Evolutionary conservation across 2,888 invertebrate genomes (phyloP).

Genomic region (Phasia obesa): DNA sequence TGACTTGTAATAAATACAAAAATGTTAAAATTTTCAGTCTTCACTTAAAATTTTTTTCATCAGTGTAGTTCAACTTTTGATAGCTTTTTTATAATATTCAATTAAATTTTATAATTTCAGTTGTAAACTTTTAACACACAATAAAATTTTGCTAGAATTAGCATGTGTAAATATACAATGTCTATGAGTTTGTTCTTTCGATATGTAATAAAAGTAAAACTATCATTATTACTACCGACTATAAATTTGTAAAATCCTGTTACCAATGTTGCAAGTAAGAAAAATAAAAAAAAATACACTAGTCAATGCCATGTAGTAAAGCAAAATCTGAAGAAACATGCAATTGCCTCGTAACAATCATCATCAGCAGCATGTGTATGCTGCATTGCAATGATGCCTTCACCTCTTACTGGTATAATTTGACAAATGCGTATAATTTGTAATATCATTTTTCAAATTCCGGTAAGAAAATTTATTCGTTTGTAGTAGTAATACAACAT

Average conservation of each 20-base stretch:
- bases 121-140: conserved; percentile 42
- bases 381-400: neutral
- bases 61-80: no score
- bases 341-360: conserved; percentile 37
- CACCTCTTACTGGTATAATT: conserved; percentile 69
- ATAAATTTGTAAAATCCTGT: conserved; percentile 51
- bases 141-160: conserved; percentile 41
- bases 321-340: neutral
- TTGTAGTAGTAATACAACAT: conserved; percentile 65
- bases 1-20: no score
- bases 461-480: conserved; percentile 67
- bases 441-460: conserved; percentile 81
- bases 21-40: no score
- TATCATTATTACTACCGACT: conserved; percentile 53
- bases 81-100: conserved; percentile 9
- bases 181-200: neutral
- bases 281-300: neutral
- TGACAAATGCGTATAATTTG: conserved; percentile 82
- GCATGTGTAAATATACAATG: neutral
- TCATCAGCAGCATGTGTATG: conserved; percentile 41
- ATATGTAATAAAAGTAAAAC: conserved; percentile 26
- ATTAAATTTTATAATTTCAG: conserved; percentile 40
- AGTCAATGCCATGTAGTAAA: neutral
- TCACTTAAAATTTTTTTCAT: conserved; percentile 1
- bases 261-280: conserved; percentile 24